Base-by-base conservation (phyloP, 2,888 invertebrate species). In the Tetrapedia diversipes region DNA sequence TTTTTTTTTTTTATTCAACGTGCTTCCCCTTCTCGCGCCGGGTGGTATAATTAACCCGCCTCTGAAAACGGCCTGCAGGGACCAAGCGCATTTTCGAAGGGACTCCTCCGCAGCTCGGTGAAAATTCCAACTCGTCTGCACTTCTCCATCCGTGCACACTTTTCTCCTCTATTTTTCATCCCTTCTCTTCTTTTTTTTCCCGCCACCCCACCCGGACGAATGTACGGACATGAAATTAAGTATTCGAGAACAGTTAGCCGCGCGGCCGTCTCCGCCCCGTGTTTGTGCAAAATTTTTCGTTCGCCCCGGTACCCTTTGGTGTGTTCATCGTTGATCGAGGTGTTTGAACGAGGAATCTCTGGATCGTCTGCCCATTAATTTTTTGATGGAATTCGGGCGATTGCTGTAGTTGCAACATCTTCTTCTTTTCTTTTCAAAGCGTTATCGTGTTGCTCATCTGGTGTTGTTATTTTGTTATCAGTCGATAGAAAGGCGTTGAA, bases 31-130 rank as follows among this genome's bases (percentile, higher is more conserved):
- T 82, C 81, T 81, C 78, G 45, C 84, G 78, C 69, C 61, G 81
- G 80, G 81, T 82, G 84, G 81, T 85, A 83, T 85, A 85, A 85
- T 85, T 83, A 85, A 85, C 83, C 83, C 81, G 77, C 73, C 81
- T 80, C 79, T 79, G 81, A 84, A 84, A 84, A 84, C 82, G 82
- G 81, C 82, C 84, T 82, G 77, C 81, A 84, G 82, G 79, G 81
- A 82, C 81, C 74, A 59, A 66, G 82, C 81, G 79, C 80, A 82
- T 84, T 84, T 84, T 82, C 84, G 82, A 84, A 84, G 81, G 81
- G 84, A 82, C 82, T 78, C 78, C 66, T 59, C n/a, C n/a, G n/a
- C n/a, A n/a, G 73, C 71, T 49, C 81, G 78, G 39, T 77, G 82
- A 78, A 83, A 84, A 84, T 83, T 84, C 76, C 82, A 77, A 77